These are phyloP conservation scores for Drosophila fulvimacula DNA, from an alignment of 2,888 invertebrate species.

Conservation along the genomic window DNA sequence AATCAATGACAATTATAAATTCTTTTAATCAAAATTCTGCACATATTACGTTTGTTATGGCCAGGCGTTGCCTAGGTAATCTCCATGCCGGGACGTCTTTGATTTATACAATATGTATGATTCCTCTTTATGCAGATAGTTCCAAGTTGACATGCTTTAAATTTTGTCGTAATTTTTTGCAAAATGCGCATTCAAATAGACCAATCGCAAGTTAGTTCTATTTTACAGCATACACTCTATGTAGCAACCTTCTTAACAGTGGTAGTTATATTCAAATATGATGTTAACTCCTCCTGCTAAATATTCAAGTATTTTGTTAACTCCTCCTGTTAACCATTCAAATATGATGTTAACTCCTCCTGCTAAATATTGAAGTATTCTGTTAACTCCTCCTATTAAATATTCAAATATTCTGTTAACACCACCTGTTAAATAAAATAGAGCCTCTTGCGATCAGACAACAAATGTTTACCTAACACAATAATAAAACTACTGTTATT, in stretches of 20 bases:
- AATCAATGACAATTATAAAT: neutral
- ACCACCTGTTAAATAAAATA: neutral
- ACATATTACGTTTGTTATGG: constrained; percentile 35
- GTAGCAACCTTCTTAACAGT: neutral
- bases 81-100: neutral
- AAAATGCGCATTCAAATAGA: neutral
- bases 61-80: constrained; percentile 44
- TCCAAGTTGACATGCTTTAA: neutral
- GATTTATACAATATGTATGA: neutral
- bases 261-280: neutral
- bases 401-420: neutral
- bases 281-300: neutral
- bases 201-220: neutral
- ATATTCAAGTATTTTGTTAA: neutral
- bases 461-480: neutral
- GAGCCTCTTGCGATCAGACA: neutral
- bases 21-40: neutral
- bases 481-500: neutral
- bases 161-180: neutral
- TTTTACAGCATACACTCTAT: neutral
- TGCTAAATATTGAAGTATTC: neutral
- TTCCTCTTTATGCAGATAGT: neutral
- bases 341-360: neutral
- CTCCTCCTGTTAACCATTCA: neutral
- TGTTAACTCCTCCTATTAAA: neutral